Evolutionary conservation across 1,140 invertebrate species (phyloP).

Genomic region (Panagrolaimus sp.): DNA sequence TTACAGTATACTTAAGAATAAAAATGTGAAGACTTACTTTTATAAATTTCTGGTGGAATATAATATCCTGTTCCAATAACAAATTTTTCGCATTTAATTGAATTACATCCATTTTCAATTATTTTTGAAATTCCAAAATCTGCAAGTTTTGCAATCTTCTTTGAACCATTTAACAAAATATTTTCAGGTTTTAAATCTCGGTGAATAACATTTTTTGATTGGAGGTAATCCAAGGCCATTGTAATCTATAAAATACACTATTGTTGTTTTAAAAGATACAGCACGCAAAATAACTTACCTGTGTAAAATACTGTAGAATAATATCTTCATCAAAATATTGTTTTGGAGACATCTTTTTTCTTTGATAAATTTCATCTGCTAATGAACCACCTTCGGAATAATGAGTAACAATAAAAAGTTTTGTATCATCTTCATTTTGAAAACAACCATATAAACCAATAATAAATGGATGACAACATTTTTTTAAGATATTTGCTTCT

Average conservation of each 20-base stretch:
- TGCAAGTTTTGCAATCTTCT: constrained; percentile 21
- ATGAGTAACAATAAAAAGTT: background rate
- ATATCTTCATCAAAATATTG: background rate
- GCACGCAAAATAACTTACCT: too few relatives aligned
- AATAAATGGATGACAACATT: constrained; percentile 4
- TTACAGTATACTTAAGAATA: background rate
- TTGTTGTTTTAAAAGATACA: too few relatives aligned
- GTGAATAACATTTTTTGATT: constrained; percentile 19
- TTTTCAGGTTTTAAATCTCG: constrained; percentile 32
- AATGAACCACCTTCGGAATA: background rate
- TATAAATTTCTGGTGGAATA: constrained; percentile 9
- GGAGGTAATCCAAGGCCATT: constrained; percentile 2
- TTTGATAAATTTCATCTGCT: background rate
- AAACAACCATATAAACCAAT: background rate
- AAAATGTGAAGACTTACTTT: background rate
- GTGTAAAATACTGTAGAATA: background rate
- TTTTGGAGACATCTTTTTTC: background rate
- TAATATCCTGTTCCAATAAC: background rate
- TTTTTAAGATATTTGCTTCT: background rate
- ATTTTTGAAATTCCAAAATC: constrained; percentile 24
- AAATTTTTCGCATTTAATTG: background rate
- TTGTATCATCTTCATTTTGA: background rate
- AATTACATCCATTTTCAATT: background rate
- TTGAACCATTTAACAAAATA: constrained; percentile 18
- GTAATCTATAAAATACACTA: constrained; percentile 10